A percentile compares a stretch with the other conserved stretches of the same genome.
Evolutionary conservation across 2,113 vertebrate species (phyloP).

Genomic region (Epinephelus moara): DNA sequence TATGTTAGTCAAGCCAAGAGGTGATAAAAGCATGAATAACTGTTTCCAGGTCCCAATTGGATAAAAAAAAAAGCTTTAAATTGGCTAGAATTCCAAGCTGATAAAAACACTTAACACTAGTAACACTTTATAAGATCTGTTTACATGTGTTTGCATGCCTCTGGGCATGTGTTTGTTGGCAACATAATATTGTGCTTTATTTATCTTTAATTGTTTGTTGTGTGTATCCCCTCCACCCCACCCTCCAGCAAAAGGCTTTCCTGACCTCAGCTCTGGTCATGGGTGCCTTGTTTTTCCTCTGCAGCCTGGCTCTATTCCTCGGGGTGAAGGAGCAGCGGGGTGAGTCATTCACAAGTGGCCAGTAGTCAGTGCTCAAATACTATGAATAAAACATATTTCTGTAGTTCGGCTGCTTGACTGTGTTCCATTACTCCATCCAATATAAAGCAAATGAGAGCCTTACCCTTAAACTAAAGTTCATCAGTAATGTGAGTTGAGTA

Average conservation of each 20-base stretch:
- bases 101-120: too few species aligned
- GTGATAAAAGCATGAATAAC: neutral
- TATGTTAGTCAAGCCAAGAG: too few species aligned
- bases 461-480: neutral
- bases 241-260: constrained; percentile 78
- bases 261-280: constrained; percentile 79
- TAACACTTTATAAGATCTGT: neutral
- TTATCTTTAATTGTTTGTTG: neutral
- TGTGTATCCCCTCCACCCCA: neutral
- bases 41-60: neutral
- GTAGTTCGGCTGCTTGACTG: neutral
- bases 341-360: constrained; percentile 54
- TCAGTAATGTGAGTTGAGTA: neutral
- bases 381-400: neutral
- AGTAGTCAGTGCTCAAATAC: neutral
- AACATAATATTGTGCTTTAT: neutral
- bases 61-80: too few species aligned
- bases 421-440: neutral
- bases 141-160: neutral
- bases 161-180: neutral
- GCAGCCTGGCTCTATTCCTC: constrained; percentile 82
- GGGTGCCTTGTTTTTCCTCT: constrained; percentile 78
- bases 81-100: too few species aligned
- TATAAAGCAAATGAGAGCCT: neutral
- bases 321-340: constrained; percentile 83